Evolutionary conservation across 1,140 invertebrate genomes (phyloP), one percentile per base, ranked within the genome.

Genomic region (Calosoma granatense): DNA sequence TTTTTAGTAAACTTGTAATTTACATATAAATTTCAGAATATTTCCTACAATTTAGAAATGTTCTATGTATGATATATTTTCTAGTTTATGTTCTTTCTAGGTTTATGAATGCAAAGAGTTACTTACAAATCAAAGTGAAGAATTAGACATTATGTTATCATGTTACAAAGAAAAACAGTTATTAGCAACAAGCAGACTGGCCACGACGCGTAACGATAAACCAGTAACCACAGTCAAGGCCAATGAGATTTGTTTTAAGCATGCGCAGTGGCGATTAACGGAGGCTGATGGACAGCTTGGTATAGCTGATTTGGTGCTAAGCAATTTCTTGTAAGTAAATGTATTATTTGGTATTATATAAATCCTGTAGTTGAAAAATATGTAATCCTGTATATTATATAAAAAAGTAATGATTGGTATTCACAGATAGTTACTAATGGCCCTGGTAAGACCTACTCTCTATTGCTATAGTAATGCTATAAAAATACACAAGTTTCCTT

Each of bases 231-330:
- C 92, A 23, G 87, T 93, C 6, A 76, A 94, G 43, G 84, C 91
- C 20, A 95, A 94, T 70, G 96, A 99, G 77, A 97, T 99, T 62
- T 98, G 93, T 71, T 98, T 99, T 70, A 97, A 97, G 73, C 91
- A 95, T 71, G 96, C 96, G n/a, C 88, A 94, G 61, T 99, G 97
- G 97, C 74, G 94, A 54, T 80, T 99, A 20, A 99, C 96, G 0
- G 94, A 98, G 73, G 86, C 89, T 3, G 96, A 99, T 78, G 96
- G 97, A 0, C 95, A 97, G 71, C 83, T 98, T 51, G 95, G 94
- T 51, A 94, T 99, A 61, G 90, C 95, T 1, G 95, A 99, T 77
- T 77, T 98, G 36, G 86, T 94, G 19, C 81, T 99, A 0, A 91
- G 90, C 54, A 98, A 98, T 72, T 99, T 99, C 73, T 76, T 98